These are phyloP conservation scores for Cryptotis parvus DNA, from an alignment of 2,113 vertebrate species.

Conservation along the genomic window DNA sequence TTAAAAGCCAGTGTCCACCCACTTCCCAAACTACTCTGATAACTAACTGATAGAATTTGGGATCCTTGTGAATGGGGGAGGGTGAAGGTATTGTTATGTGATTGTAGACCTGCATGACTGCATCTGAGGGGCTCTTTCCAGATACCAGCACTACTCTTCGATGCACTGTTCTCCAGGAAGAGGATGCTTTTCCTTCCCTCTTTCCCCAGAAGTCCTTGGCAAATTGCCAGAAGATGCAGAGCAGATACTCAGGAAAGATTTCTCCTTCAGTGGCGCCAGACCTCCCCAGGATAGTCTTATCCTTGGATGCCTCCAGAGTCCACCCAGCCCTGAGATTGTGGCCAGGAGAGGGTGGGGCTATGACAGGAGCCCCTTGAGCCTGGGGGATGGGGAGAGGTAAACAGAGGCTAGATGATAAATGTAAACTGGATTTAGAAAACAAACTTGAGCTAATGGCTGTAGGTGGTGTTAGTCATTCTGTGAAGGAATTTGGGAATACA, in stretches of 20 bases:
- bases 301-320: neutral
- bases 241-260: neutral
- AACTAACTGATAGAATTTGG: neutral
- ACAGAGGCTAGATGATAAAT: conserved; percentile 54
- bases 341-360: neutral
- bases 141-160: neutral
- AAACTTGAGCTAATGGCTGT: conserved; percentile 76
- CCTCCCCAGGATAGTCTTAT: neutral
- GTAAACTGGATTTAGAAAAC: conserved; percentile 80
- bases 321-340: neutral
- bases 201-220: neutral
- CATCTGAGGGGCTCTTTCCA: neutral
- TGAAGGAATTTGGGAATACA: conserved; percentile 72
- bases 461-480: conserved; percentile 79
- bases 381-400: conserved; percentile 10
- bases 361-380: neutral
- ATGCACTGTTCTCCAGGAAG: neutral
- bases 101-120: neutral
- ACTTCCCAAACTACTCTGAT: neutral
- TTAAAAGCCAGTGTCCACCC: neutral
- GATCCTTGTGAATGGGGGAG: conserved; percentile 25
- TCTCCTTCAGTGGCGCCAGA: neutral
- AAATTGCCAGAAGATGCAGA: neutral
- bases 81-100: neutral
- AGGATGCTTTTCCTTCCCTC: neutral